phyloP scores from a whole-genome alignment of 2,888 invertebrate species.

The Rhamphomyia laevipes region DNA sequence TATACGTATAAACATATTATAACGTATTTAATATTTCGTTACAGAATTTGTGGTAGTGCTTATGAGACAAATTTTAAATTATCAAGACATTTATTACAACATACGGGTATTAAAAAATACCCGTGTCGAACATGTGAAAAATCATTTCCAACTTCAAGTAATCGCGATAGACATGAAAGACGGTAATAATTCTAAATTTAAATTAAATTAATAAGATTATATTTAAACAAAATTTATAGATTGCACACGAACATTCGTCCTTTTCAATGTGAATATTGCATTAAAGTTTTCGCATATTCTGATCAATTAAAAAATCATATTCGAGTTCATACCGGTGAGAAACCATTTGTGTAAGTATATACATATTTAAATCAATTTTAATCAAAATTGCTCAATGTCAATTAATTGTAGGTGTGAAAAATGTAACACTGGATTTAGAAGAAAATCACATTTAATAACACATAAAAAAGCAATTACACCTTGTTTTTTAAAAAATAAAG shows the following conservation, averaged over 20 bases:
- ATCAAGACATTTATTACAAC: constrained; percentile 26
- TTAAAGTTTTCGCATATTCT: neutral
- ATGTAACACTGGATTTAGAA: constrained; percentile 12
- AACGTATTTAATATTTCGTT: neutral
- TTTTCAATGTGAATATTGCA: constrained; percentile 4
- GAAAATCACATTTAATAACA: constrained; percentile 13
- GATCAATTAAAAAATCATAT: constrained; percentile 11
- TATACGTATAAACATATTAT: too few species aligned
- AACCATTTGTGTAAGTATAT: neutral
- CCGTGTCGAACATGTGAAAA: constrained; percentile 21
- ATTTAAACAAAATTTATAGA: too few species aligned
- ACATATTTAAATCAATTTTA: neutral
- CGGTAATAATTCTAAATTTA: neutral
- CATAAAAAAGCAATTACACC: constrained; percentile 7
- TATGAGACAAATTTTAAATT: constrained; percentile 10
- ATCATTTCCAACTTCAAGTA: neutral
- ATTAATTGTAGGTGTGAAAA: constrained; percentile 6
- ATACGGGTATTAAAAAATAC: constrained; percentile 31
- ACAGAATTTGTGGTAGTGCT: neutral
- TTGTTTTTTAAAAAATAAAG: neutral
- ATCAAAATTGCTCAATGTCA: neutral
- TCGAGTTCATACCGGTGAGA: constrained; percentile 6
- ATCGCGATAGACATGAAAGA: neutral
- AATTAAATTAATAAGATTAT: neutral
- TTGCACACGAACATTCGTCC: constrained; percentile 1